phyloP scores from a whole-genome alignment of 2,797 vertebrate genomes.

The Ataeniobius toweri region DNA sequence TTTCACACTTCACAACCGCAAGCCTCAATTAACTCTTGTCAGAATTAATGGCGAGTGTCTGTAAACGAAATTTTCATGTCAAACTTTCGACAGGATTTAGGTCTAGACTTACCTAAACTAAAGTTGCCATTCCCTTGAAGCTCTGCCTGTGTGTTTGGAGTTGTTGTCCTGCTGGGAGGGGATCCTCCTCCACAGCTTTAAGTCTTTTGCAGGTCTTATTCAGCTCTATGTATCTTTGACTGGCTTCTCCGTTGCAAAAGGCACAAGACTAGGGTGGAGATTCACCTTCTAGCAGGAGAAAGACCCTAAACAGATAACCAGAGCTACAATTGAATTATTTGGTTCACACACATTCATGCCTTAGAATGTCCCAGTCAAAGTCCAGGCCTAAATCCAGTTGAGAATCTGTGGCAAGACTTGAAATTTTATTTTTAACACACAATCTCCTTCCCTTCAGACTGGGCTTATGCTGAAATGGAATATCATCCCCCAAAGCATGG shows the following conservation, averaged over 20 bases:
- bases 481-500: background rate
- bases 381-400: no score
- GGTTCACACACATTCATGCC: no score
- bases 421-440: no score
- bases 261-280: background rate
- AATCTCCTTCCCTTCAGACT: background rate
- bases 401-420: background rate
- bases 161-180: no score
- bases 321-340: no score
- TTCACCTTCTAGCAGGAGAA: background rate
- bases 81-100: background rate
- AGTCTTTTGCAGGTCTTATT: background rate
- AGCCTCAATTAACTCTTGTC: background rate
- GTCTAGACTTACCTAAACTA: background rate
- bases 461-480: background rate
- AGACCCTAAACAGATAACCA: no score
- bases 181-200: no score
- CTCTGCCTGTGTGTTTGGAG: no score
- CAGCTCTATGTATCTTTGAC: background rate
- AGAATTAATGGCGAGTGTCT: background rate
- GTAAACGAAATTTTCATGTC: background rate
- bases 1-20: background rate
- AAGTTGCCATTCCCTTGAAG: background rate
- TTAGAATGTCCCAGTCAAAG: no score
- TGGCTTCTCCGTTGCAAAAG: no score